Percentiles rank a stretch among this genome's conserved stretches.
Conservation (phyloP, 2,888 invertebrate genomes). For the Serrognathus titanus region DNA sequence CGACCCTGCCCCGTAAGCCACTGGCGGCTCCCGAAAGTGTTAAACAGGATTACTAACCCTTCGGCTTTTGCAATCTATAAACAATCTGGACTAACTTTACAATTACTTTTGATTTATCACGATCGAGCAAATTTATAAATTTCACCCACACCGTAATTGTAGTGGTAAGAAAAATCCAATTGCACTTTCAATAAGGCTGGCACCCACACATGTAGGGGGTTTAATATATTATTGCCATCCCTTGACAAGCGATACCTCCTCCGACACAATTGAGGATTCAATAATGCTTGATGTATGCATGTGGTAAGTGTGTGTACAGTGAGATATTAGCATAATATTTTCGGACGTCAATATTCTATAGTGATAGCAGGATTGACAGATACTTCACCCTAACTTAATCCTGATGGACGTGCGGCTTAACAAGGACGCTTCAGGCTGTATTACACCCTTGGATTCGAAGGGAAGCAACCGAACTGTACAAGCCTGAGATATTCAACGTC, state of each 20-base stretch:
- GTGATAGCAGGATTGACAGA: constrained; percentile 24
- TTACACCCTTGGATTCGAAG: constrained; percentile 12
- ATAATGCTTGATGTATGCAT: constrained; percentile 34
- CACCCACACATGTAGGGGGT: too few species aligned
- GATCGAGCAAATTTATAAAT: neutral
- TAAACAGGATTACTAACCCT: constrained; percentile 10
- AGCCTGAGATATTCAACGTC: too few species aligned
- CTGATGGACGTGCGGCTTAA: constrained; percentile 27
- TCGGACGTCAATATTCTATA: constrained; percentile 32
- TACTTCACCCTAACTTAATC: constrained; percentile 26
- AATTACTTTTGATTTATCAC: neutral
- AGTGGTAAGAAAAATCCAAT: too few species aligned
- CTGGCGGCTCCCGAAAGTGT: constrained; percentile 7
- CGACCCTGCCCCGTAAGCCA: constrained; percentile 10
- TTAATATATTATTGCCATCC: neutral
- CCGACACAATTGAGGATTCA: constrained; percentile 31
- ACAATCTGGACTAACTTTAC: neutral
- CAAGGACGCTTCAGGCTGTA: constrained; percentile 19
- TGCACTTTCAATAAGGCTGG: too few species aligned
- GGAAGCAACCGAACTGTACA: too few species aligned
- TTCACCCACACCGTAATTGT: too few species aligned
- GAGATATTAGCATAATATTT: constrained; percentile 39
- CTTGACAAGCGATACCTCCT: constrained; percentile 31
- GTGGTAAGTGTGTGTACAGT: constrained; percentile 25
- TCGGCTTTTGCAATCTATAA: constrained; percentile 2